phyloP scores from a whole-genome alignment of 2,113 vertebrate genomes.

The Nipponia nippon region DNA sequence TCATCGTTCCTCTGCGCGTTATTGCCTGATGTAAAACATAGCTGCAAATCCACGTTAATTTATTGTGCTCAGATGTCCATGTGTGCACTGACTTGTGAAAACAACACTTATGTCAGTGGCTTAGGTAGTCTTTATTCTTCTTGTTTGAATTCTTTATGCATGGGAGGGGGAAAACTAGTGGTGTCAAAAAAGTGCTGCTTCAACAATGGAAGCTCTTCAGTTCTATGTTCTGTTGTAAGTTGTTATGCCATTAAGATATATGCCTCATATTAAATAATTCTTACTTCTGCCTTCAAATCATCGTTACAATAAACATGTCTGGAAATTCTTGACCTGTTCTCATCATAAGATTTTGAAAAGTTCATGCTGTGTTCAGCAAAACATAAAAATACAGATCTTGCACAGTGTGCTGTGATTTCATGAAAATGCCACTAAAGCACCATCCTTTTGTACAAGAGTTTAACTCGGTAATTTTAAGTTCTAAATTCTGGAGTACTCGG shows the following conservation, averaged over 20 bases:
- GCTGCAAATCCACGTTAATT: slow-evolving; percentile 17
- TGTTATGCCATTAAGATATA: background rate
- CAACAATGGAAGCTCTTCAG: background rate
- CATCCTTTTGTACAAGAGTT: background rate
- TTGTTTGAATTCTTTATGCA: background rate
- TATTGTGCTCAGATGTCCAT: background rate
- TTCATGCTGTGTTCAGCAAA: background rate
- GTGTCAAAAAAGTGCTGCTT: background rate
- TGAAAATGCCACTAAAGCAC: background rate
- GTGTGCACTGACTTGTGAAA: slow-evolving; percentile 3
- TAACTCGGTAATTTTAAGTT: background rate
- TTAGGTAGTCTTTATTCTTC: background rate
- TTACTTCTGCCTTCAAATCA: background rate
- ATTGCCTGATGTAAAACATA: background rate
- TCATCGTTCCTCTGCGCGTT: background rate
- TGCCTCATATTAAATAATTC: background rate
- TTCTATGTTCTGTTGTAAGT: background rate
- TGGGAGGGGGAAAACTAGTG: background rate
- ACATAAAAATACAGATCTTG: background rate
- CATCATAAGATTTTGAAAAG: background rate
- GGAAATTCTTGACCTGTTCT: background rate
- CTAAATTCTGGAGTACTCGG: background rate
- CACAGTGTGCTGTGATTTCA: background rate
- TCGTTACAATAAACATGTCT: background rate
- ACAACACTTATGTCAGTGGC: background rate